phyloP scores from a whole-genome alignment of 2,888 invertebrate genomes.

The Zeuzera pyrina region DNA sequence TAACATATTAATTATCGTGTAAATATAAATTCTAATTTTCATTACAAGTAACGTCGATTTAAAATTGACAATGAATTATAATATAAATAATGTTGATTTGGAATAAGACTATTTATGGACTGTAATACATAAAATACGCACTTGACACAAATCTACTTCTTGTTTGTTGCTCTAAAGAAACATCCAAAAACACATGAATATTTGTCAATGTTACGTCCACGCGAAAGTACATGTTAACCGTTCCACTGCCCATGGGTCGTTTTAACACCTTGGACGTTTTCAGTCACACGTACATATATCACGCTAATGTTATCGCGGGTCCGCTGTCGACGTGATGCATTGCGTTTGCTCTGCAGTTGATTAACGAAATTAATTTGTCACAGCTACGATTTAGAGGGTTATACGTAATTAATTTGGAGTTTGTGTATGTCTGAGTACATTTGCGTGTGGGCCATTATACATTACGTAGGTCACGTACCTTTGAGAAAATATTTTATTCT shows the following conservation, averaged over 20 bases:
- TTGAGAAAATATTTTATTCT: no score
- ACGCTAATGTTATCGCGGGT: slow-evolving; percentile 56
- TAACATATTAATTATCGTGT: no score
- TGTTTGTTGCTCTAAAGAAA: no score
- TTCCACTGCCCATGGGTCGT: slow-evolving; percentile 25
- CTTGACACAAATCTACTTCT: no score
- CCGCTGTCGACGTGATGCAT: slow-evolving; percentile 62
- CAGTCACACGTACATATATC: slow-evolving; percentile 56
- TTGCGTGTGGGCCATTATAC: slow-evolving; percentile 1
- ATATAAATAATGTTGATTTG: no score
- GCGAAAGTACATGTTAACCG: slow-evolving; percentile 23
- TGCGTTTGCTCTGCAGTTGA: slow-evolving; percentile 51
- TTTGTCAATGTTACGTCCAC: slow-evolving; percentile 32
- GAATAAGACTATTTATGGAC: no score
- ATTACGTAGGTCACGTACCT: no score
- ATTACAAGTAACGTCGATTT: no score
- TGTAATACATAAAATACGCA: no score
- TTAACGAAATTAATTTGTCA: slow-evolving; percentile 70
- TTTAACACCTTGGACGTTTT: slow-evolving; percentile 23
- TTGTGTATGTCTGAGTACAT: slow-evolving; percentile 17
- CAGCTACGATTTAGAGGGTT: slow-evolving; percentile 28
- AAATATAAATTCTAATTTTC: no score
- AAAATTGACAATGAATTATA: no score
- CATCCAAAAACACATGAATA: slow-evolving; percentile 10
- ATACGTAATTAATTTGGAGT: slow-evolving; percentile 47